Conservation (phyloP, 2,797 vertebrate genomes). For the Anolis apletophallus region DNA sequence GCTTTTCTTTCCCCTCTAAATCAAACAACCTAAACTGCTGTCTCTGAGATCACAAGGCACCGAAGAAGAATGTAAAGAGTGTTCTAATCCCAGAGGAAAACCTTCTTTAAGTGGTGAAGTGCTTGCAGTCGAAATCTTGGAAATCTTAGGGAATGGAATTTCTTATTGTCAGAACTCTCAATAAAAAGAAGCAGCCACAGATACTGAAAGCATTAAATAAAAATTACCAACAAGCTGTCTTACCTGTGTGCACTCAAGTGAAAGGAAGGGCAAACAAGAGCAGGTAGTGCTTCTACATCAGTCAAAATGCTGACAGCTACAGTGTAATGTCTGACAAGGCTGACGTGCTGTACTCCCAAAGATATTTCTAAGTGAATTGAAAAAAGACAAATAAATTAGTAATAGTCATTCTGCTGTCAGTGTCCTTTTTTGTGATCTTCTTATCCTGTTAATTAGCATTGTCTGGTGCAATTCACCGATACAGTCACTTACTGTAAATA, state of each 20-base stretch:
- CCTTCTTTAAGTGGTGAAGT: slow-evolving; percentile 64
- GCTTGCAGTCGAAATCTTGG: slow-evolving; percentile 65
- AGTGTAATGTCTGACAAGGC: slow-evolving; percentile 87
- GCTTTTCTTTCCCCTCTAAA: slow-evolving; percentile 20
- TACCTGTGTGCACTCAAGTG: slow-evolving; percentile 80
- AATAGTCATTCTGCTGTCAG: slow-evolving; percentile 87
- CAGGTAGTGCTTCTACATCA: slow-evolving; percentile 84
- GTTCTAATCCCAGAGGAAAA: slow-evolving; percentile 70
- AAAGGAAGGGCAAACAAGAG: slow-evolving; percentile 87
- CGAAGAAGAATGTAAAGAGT: slow-evolving; percentile 53
- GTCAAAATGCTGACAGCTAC: slow-evolving; percentile 89
- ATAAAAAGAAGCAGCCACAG: slow-evolving; percentile 72
- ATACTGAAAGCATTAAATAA: slow-evolving; percentile 78
- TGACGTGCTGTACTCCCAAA: slow-evolving; percentile 82
- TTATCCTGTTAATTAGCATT: slow-evolving; percentile 75
- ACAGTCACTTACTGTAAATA: slow-evolving; percentile 45
- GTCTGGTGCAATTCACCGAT: slow-evolving; percentile 72
- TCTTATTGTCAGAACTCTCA: slow-evolving; percentile 77
- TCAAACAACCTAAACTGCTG: slow-evolving; percentile 62
- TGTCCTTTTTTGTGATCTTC: slow-evolving; percentile 75
- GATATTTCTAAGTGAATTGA: slow-evolving; percentile 84
- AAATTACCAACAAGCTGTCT: slow-evolving; percentile 86
- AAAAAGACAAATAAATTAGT: slow-evolving; percentile 92
- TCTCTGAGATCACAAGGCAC: slow-evolving; percentile 50
- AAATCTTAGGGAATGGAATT: slow-evolving; percentile 67